Evolutionary conservation across 2,888 invertebrate species (phyloP).

Genomic region (Mimas tiliae): DNA sequence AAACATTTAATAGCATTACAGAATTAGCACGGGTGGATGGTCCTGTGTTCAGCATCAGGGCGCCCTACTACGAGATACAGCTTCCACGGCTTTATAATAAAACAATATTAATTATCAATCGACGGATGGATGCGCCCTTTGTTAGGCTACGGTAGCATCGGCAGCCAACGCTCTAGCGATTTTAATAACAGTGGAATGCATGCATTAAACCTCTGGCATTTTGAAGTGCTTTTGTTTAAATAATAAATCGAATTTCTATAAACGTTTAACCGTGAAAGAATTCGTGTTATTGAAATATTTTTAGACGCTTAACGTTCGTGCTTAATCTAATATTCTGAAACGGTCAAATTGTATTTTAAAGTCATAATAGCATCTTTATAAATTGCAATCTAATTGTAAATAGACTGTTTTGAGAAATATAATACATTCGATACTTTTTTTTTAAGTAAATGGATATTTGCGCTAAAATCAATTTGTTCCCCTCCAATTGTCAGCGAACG

Average conservation of each 20-base stretch:
- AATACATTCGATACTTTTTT: constrained; percentile 20
- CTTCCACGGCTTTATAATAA: constrained; percentile 37
- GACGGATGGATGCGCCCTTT: constrained; percentile 39
- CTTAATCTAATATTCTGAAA: constrained; percentile 21
- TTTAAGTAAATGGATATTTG: constrained; percentile 28
- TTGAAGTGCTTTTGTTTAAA: constrained; percentile 70
- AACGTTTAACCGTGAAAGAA: constrained; percentile 57
- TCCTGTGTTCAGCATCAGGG: constrained; percentile 46
- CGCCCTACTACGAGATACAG: constrained; percentile 39
- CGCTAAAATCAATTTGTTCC: constrained; percentile 74
- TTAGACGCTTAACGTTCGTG: constrained; percentile 32
- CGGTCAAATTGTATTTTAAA: constrained; percentile 1
- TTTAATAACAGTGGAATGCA: constrained; percentile 77
- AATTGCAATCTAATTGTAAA: constrained; percentile 9
- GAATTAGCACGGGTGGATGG: constrained; percentile 64
- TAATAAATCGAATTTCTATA: constrained; percentile 73
- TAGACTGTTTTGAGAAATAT: not conserved
- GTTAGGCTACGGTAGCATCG: constrained; percentile 29
- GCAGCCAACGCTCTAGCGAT: constrained; percentile 44
- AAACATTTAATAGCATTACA: constrained; percentile 66
- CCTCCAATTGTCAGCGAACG: constrained; percentile 67
- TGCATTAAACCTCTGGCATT: constrained; percentile 71
- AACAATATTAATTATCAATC: constrained; percentile 46
- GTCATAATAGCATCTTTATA: not conserved
- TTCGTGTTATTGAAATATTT: constrained; percentile 41